Base-by-base conservation (phyloP, 2,797 vertebrate genomes). In the Anableps anableps region DNA sequence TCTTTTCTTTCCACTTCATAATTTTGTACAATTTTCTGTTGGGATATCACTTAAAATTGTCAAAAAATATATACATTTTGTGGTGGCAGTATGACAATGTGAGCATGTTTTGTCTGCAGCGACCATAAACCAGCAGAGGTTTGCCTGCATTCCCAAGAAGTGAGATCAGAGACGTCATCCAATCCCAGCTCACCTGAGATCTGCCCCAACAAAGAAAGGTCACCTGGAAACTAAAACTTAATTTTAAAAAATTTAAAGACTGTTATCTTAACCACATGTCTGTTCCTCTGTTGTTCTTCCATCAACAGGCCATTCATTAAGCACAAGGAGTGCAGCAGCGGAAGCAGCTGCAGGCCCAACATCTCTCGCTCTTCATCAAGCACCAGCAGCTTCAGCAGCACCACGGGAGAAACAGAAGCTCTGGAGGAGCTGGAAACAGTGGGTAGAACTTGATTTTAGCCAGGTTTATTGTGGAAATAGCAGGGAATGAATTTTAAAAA, bases 381-480 rank as follows among this genome's bases (percentile, higher is more conserved):
- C 94, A 99, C 98, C 92, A 98, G 98, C 96, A 99, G 98, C 94
- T 99, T 99, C 94, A 97, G 98, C 96, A 99, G 98, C 95, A 97
- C 97, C 0, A 96, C 98, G 0, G 98, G 97, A 41, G 98, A 99
- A 85, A 97, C 97, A 0, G 98, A 99, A 89, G 95, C 92, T 71
- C 93, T 97, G 95, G 98, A 99, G 85, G 98, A 99, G 62, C 96
- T 97, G 17, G 98, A 99, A 79, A 88, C 95, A 85, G 97, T 96
- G 78, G 92, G 92, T 74, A 10, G 31, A 26, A 72, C 8, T 29
- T 58, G 11, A 1, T 29, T 45, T 29, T 16, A 43, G 11, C 36
- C 38, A 43, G 4, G 5, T 3, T n/a, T 43, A 19, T 17, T 13
- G 23, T 34, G 13, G 38, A 43, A n/a, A 45, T 66, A 48, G 62